Base-by-base conservation (phyloP, 2,888 invertebrate species). In the Mechanitis mazaeus region DNA sequence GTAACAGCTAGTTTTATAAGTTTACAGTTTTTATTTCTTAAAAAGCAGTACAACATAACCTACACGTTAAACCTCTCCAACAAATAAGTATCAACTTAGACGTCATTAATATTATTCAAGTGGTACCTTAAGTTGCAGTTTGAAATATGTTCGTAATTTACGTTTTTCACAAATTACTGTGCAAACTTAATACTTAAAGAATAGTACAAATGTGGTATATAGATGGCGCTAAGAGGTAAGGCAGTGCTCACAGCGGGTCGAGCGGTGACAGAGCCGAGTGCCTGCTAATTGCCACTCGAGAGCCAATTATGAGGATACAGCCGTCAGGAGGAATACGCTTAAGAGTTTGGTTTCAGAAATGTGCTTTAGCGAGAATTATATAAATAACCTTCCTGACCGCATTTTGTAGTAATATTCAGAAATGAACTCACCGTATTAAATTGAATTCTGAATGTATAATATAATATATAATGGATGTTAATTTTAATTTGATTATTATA, bases 251-350 rank as follows among this genome's bases (percentile, higher is more conserved):
- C 72, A 69, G 74, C 75, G 75, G 73, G 71, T 72, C 73, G 74
- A 70, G 72, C 75, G 74, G 75, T 77, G 79, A 82, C 82, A 80
- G 80, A 79, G 78, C 76, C 78, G 75, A 84, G 82, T 77, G 81
- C 74, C 73, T 75, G 76, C 80, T 86, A 88, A 87, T 88, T 87
- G 85, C 81, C 86, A 84, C 86, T 87, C 76, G 74, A 84, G 83
- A 79, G 77, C 82, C 87, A 87, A 87, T 87, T 87, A 86, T 81
- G 79, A 72, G 72, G 78, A 64, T 66, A 64, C 60, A 28, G 60
- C 62, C 58, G 56, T 60, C 58, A 60, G 64, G 60, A 59, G 35
- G 35, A 5, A 64, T 61, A 64, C 55, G 56, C 57, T 47, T 38
- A 33, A 58, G 58, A 55, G 55, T 53, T 31, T 46, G 55, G 35